Evolutionary conservation across 2,113 vertebrate genomes (phyloP), one percentile per base, ranked within the genome.

Genomic region (Crotophaga sulcirostris): DNA sequence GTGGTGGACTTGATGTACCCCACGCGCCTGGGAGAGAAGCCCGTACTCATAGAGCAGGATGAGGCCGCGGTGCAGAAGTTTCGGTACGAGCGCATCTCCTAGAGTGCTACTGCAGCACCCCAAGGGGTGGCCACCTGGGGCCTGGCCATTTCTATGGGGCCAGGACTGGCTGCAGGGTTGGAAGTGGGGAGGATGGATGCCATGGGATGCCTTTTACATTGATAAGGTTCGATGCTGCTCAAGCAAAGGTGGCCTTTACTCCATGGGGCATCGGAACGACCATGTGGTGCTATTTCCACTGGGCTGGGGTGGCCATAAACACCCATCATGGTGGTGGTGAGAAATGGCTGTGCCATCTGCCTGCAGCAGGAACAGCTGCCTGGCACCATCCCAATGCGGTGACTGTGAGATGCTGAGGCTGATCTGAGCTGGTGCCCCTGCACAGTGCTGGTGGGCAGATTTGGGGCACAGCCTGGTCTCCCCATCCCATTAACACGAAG

Each of bases 1-100:
- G 99, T 99, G 92, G 99, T 99, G 95, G 99, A 99, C 70, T 97
- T 98, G 90, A 99, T 98, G 11, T 99, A 98, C 59, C 98, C 98
- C 4, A 79, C 98, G 44, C 98, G 96, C 85, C 97, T 99, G 7
- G 98, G 99, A 42, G 94, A 98, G 42, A 98, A 97, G 86, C 98
- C 98, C 75, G 97, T 94, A 92, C 94, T 98, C 1, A 78, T 98
- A 1, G 98, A 98, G 52, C 94, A 97, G 5, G 99, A 99, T 21
- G 97, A 98, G 1, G 97, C 97, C 0, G 99, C 98, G 0, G 97
- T 99, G 36, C 98, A 98, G 93, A 99, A 98, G 84, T 98, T 99
- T 45, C 98, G 99, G 99, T 99, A 98, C 92, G 98, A 89, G 25
- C 42, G 3, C 26, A 18, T 63, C 15, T 56, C 45, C 58, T 76